A percentile compares a stretch with the other conserved stretches of the same genome.
Conservation (phyloP, 2,113 vertebrate species). For the Scophthalmus maximus region DNA sequence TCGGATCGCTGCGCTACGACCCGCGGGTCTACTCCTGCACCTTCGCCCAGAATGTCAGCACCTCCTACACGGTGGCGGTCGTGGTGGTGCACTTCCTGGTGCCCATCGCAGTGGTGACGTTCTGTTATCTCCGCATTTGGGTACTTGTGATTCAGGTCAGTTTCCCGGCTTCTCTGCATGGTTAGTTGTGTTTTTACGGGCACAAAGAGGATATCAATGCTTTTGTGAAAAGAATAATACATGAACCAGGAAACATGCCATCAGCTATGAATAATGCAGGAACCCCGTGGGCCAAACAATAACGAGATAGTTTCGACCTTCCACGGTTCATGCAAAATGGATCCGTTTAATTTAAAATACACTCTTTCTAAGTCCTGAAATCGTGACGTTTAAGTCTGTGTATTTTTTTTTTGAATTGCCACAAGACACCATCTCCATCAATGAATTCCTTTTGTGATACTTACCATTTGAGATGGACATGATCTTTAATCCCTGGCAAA, state of each 20-base stretch:
- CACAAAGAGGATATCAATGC: neutral
- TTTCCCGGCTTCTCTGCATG: neutral
- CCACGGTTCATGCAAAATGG: neutral
- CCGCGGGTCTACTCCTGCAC: conserved; percentile 91
- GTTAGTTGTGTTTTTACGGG: neutral
- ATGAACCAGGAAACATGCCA: neutral
- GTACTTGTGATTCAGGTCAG: conserved; percentile 88
- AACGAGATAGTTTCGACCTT: neutral
- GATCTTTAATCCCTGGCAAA: neutral
- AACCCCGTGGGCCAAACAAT: neutral
- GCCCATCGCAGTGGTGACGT: conserved; percentile 90
- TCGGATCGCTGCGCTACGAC: conserved; percentile 91
- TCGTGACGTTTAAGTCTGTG: conserved; percentile 10
- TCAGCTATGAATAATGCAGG: conserved; percentile 10
- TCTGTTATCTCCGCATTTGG: conserved; percentile 94
- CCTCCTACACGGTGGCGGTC: conserved; percentile 87
- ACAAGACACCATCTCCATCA: too few relatives aligned
- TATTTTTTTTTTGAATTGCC: conserved; percentile 7
- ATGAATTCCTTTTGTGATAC: too few relatives aligned
- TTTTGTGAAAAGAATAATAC: neutral
- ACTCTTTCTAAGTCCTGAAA: neutral
- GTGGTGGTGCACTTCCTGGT: conserved; percentile 91
- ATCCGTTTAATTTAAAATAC: conserved; percentile 4
- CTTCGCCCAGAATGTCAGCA: conserved; percentile 89
- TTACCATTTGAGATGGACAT: conserved; percentile 5